Conservation (phyloP, 1,140 invertebrate species). For the Cecropterus lyciades region DNA sequence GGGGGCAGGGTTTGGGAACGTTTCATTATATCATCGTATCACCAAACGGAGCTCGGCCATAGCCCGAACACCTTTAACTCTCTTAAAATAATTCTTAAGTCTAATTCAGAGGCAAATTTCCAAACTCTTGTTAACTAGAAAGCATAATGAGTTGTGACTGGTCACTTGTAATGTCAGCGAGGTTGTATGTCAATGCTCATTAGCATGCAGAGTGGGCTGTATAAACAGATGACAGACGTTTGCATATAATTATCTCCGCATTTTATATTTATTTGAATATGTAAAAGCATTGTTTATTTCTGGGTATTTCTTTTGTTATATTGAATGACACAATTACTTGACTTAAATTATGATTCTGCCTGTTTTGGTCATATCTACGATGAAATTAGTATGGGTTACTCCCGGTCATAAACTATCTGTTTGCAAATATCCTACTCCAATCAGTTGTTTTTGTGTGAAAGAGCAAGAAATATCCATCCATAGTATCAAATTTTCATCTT, state of each 20-base stretch:
- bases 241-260: constrained; percentile 12
- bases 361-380: too few species aligned
- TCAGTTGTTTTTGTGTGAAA: too few species aligned
- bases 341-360: too few species aligned
- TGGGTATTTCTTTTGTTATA: too few species aligned
- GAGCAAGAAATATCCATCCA: too few species aligned
- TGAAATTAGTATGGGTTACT: too few species aligned
- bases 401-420: too few species aligned
- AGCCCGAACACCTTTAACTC: constrained; percentile 27
- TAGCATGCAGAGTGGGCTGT: constrained; percentile 1
- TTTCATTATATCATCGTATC: constrained; percentile 52
- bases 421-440: too few species aligned
- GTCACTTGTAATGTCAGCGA: constrained; percentile 47
- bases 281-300: constrained; percentile 2
- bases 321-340: too few species aligned
- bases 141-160: constrained; percentile 32
- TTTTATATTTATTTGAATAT: background rate
- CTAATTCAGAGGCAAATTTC: constrained; percentile 19
- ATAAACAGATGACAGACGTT: background rate
- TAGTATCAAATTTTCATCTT: too few species aligned
- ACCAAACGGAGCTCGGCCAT: constrained; percentile 19
- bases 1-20: constrained; percentile 54
- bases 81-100: constrained; percentile 10
- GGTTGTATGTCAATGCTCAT: constrained; percentile 3
- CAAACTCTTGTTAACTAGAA: constrained; percentile 32